Percentiles rank a stretch among this genome's conserved stretches.
Conservation (phyloP, 2,797 vertebrate species). For the Cryptoprocta ferox region DNA sequence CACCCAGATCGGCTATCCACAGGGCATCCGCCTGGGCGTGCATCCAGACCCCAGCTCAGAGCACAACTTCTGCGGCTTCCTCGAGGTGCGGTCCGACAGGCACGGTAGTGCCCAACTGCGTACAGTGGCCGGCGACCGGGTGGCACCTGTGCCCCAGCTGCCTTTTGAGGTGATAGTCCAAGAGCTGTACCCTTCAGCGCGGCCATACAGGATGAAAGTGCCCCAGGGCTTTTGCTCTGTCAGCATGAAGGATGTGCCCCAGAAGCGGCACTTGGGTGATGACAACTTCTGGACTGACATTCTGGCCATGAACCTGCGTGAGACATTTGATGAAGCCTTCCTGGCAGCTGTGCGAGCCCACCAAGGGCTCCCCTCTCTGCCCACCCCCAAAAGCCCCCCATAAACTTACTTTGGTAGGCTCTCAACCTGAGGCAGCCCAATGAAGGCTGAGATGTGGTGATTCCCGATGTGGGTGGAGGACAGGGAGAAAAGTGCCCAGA, state of each 20-base stretch:
- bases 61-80: conserved; percentile 68
- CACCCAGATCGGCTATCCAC: not conserved
- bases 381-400: not conserved
- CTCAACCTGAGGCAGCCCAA: not conserved
- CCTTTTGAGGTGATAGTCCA: conserved; percentile 70
- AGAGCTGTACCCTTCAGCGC: not conserved
- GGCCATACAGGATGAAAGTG: conserved; percentile 54
- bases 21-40: conserved; percentile 48
- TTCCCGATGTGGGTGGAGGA: not conserved
- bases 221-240: conserved; percentile 68
- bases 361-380: not conserved
- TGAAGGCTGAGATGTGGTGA: not conserved
- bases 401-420: conserved; percentile 46
- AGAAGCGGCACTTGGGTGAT: conserved; percentile 18
- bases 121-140: not conserved
- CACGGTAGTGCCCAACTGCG: not conserved
- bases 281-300: conserved; percentile 42
- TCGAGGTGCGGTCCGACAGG: not conserved
- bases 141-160: conserved; percentile 68
- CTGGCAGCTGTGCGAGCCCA: conserved; percentile 45
- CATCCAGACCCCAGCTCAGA: conserved; percentile 24
- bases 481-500: no score
- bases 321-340: conserved; percentile 75
- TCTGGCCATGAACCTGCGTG: conserved; percentile 75
- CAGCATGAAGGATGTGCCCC: conserved; percentile 29